Conservation (phyloP, 2,797 vertebrate genomes). For the Notolepis coatsorum region DNA sequence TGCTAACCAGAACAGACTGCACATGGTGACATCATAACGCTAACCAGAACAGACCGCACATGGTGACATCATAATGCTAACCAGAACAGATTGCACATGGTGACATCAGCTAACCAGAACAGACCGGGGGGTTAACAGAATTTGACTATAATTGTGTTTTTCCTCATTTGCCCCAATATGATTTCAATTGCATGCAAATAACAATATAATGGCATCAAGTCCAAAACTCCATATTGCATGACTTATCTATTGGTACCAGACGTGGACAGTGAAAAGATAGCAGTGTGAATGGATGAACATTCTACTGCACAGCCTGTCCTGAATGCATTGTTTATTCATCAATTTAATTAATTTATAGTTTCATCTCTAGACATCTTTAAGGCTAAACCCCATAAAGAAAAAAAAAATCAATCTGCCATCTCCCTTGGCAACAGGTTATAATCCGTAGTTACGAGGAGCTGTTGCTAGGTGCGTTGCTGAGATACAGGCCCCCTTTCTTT, state of each 20-base stretch:
- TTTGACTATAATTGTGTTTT: no score
- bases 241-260: background rate
- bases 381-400: conserved; percentile 34
- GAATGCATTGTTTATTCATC: conserved; percentile 65
- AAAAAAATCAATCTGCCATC: conserved; percentile 83
- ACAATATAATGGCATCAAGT: no score
- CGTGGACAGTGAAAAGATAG: background rate
- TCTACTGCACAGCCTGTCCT: conserved; percentile 31
- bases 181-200: no score
- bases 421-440: conserved; percentile 90
- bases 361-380: conserved; percentile 60
- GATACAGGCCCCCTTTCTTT: conserved; percentile 84
- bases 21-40: no score
- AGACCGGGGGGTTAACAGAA: no score
- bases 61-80: no score
- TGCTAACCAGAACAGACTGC: no score
- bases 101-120: no score
- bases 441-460: conserved; percentile 84
- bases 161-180: no score
- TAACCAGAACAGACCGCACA: no score
- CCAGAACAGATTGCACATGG: no score
- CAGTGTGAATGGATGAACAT: conserved; percentile 29
- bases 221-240: no score
- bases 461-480: conserved; percentile 87
- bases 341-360: conserved; percentile 75